Evolutionary conservation across 2,888 invertebrate genomes (phyloP), one percentile per base, ranked within the genome.

Genomic region (Meghimatium bilineatum): DNA sequence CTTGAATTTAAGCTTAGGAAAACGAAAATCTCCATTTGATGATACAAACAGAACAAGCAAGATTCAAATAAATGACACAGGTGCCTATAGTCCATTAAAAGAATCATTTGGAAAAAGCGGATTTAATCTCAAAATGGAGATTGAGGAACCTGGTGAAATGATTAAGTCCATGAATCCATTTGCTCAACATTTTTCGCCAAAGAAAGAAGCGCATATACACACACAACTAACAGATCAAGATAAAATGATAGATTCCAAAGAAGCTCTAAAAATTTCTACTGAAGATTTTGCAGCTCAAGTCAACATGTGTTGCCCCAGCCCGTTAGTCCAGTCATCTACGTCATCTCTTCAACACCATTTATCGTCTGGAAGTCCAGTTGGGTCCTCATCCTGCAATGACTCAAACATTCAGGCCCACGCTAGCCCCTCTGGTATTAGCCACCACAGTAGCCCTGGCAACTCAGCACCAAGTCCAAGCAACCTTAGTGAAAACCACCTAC

Each of bases 221-320:
- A 83, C 52, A 36, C 56, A 79, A 14, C 49, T 80, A 17, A 52
- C 63, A 14, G 52, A 75, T 12, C 34, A 44, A 44, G 34, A 34
- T 44, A 52, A 29, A 17, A 63, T 34, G 60, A n/a, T 36, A 20
- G 75, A 72, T 23, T 72, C 69, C n/a, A 77, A 67, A 49, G 82
- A 75, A 44, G 72, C 38, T 23, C 63, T 77, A 34, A 80, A 82
- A 77, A 56, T 85, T 23, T 77, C 84, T 26, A 78, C 78, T 12
- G 83, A 84, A 74, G 86, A 86, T 32, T 82, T 85, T 29, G 87
- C 86, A 29, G 87, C 89, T 38, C 91, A 91, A 87, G 89, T 90
- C 1, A 87, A 89, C 38, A 87, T 88, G 49, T 90, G 91, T 85
- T 90, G 91, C 77, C 80, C 84, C 23, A 81, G 80, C 82, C 75